Evolutionary conservation across 2,888 invertebrate genomes (phyloP).

Genomic region (Apoda limacodes): DNA sequence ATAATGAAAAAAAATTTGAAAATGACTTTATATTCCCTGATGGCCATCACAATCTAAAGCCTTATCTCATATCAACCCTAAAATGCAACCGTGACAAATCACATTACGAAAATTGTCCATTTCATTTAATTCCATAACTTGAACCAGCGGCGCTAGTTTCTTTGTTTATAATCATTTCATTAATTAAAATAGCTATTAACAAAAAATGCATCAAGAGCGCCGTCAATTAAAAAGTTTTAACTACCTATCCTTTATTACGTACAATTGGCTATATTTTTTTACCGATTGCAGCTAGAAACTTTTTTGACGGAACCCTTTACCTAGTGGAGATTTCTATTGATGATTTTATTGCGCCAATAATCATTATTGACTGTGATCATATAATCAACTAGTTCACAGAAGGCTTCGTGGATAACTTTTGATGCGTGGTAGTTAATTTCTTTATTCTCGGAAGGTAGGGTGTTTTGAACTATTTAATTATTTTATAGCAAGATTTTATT

Average conservation of each 20-base stretch:
- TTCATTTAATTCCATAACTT: constrained; percentile 38
- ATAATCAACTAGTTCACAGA: constrained; percentile 55
- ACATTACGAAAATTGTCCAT: constrained; percentile 21
- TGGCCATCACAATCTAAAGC: constrained; percentile 24
- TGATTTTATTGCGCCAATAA: constrained; percentile 66
- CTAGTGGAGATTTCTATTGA: constrained; percentile 53
- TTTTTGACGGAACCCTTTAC: constrained; percentile 48
- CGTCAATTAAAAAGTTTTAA: constrained; percentile 58
- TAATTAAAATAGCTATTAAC: constrained; percentile 45
- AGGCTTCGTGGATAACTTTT: too few species aligned
- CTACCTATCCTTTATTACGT: constrained; percentile 61
- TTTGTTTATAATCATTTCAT: constrained; percentile 46
- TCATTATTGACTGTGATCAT: constrained; percentile 59
- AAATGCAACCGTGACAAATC: constrained; percentile 17
- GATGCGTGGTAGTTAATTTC: too few species aligned
- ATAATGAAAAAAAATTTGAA: too few species aligned
- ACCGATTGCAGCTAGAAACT: constrained; percentile 30
- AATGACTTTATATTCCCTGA: too few species aligned
- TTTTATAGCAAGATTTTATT: too few species aligned
- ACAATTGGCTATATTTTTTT: constrained; percentile 60
- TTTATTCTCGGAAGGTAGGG: too few species aligned
- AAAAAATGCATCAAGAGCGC: constrained; percentile 34
- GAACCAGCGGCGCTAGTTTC: constrained; percentile 34
- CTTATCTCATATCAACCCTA: constrained; percentile 7
- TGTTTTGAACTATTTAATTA: too few species aligned